Evolutionary conservation across 2,888 invertebrate species (phyloP).

Genomic region (Tenthredo mesomela): DNA sequence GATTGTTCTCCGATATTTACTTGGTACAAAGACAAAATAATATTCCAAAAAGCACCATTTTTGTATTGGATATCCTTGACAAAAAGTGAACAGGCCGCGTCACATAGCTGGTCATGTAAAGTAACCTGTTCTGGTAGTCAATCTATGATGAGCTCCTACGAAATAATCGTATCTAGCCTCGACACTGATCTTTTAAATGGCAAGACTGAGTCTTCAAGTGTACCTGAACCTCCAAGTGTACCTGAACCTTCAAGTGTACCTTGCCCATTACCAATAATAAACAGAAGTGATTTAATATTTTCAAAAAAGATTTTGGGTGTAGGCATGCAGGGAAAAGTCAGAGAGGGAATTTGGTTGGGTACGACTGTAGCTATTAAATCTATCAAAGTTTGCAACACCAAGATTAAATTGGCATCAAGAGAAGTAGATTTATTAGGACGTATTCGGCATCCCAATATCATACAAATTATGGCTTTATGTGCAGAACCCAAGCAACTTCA

Average conservation of each 20-base stretch:
- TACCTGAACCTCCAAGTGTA: too few species aligned
- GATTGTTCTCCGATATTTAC: background rate
- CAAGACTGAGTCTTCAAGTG: background rate
- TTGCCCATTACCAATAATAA: background rate
- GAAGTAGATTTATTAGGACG: constrained; percentile 41
- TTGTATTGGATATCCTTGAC: background rate
- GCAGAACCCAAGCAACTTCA: background rate
- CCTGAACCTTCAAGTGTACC: background rate
- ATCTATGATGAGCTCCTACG: background rate
- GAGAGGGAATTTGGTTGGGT: constrained; percentile 51
- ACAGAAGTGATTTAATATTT: background rate
- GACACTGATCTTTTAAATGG: background rate
- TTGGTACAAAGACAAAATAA: background rate
- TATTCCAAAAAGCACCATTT: background rate
- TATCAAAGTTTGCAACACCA: constrained; percentile 13
- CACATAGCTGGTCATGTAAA: background rate
- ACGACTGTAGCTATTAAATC: constrained; percentile 53
- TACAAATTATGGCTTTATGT: constrained; percentile 11
- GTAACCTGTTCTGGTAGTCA: background rate
- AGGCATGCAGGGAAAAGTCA: constrained; percentile 50
- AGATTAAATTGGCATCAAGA: constrained; percentile 32
- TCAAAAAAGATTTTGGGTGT: constrained; percentile 9
- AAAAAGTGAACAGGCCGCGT: background rate
- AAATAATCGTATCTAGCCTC: background rate
- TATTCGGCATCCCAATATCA: constrained; percentile 18